Percentiles rank a stretch among this genome's conserved stretches.
Evolutionary conservation across 1,140 invertebrate genomes (phyloP).

Genomic region (Drosophila pruinosa): DNA sequence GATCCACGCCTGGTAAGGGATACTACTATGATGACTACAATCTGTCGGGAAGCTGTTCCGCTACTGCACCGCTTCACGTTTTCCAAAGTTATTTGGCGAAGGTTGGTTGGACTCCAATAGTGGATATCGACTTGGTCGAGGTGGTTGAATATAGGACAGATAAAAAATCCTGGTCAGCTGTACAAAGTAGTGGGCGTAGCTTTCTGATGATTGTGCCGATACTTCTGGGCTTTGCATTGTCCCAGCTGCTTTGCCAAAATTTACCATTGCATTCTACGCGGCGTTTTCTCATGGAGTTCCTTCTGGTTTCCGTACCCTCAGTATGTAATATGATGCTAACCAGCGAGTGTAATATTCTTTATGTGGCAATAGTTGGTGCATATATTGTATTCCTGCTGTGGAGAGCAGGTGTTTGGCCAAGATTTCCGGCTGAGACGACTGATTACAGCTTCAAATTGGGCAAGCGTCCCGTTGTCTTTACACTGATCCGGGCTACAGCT

Average conservation of each 20-base stretch:
- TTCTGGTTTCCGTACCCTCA: slow-evolving; percentile 49
- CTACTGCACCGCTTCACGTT: slow-evolving; percentile 19
- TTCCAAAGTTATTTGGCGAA: slow-evolving; percentile 18
- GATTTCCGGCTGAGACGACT: neutral
- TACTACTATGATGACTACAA: slow-evolving; percentile 15
- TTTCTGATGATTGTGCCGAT: slow-evolving; percentile 31
- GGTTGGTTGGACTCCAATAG: neutral
- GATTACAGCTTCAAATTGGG: slow-evolving; percentile 32
- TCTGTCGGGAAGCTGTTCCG: slow-evolving; percentile 5
- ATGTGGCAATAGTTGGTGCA: neutral
- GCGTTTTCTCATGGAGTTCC: slow-evolving; percentile 59
- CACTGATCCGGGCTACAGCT: slow-evolving; percentile 86
- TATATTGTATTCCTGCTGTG: slow-evolving; percentile 1
- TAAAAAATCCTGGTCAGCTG: slow-evolving; percentile 16
- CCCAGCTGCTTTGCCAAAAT: slow-evolving; percentile 30
- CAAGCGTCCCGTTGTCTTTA: slow-evolving; percentile 50
- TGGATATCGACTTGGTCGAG: neutral
- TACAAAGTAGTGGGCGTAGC: slow-evolving; percentile 29
- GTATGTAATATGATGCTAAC: slow-evolving; percentile 41
- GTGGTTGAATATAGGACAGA: neutral
- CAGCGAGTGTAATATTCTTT: slow-evolving; percentile 12
- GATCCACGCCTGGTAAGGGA: neutral
- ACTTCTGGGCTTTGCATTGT: slow-evolving; percentile 46
- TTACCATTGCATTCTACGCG: slow-evolving; percentile 22
- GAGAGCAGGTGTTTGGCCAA: neutral